Base-by-base conservation (phyloP, 2,113 vertebrate species). In the Suricata suricatta region DNA sequence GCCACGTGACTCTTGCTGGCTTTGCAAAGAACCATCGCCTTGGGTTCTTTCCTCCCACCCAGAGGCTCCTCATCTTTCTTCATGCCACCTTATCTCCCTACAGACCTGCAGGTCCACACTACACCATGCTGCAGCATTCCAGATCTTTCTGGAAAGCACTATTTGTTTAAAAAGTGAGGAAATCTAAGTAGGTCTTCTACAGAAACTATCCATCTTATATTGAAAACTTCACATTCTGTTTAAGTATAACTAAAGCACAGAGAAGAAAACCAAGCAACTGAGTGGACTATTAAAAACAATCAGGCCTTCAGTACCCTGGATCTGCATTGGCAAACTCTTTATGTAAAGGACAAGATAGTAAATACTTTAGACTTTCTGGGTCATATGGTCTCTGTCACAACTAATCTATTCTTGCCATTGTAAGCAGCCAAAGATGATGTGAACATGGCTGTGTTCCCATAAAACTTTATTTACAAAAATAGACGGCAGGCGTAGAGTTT, bases 381-480 rank as follows among this genome's bases (percentile, higher is more conserved):
- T 68, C 71, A n/a, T 85, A 41, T 29, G 29, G 29, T 82, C 41
- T 87, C 81, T 81, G 47, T 92, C 86, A 96, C 27, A 64, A 57
- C 47, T 84, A 31, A 83, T 92, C 33, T 72, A 8, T 29, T 60
- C 71, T 79, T 79, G 64, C 71, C 27, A 35, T 85, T 94, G 54
- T 80, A 66, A 97, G 85, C 29, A 69, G 15, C 31, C 82, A 19
- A 35, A 31, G n/a, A 63, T 29, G 63, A 10, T 89, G 29, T 52
- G 60, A 72, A 8, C 54, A 3, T 85, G n/a, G 7, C n/a, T 88
- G 25, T 63, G 74, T 93, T 87, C 82, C 31, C 41, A 82, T 74
- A 79, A 95, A 92, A 94, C 50, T 96, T 96, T 94, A 94, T 96
- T 94, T 85, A 38, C 38, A 84, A 90, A 90, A 85, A 9, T 63